These are phyloP conservation scores for Epicauta chinensis DNA, from an alignment of 1,140 invertebrate species.

Conservation along the genomic window DNA sequence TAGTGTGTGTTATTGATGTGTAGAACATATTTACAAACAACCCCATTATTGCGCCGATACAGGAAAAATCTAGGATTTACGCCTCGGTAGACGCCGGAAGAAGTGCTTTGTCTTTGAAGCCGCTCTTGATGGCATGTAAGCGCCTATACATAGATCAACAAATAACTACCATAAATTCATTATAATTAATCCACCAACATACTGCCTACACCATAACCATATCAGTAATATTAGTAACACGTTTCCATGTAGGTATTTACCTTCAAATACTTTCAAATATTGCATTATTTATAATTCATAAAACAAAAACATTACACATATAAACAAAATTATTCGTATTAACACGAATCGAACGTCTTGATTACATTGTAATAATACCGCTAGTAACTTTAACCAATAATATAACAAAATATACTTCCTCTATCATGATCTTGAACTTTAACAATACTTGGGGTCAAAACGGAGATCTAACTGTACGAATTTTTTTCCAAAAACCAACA, in stretches of 20 bases:
- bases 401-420: slow-evolving; percentile 7
- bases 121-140: slow-evolving; percentile 20
- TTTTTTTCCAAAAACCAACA: too few relatives aligned
- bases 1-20: too few relatives aligned
- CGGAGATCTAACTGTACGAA: slow-evolving; percentile 3
- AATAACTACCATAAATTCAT: neutral
- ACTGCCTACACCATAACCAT: neutral
- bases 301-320: neutral
- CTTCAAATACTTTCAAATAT: neutral
- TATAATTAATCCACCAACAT: slow-evolving; percentile 7
- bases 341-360: too few relatives aligned
- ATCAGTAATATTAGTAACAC: neutral
- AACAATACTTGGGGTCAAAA: neutral
- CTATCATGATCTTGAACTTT: slow-evolving; percentile 10
- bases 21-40: neutral
- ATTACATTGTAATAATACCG: too few relatives aligned
- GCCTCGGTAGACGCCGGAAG: slow-evolving; percentile 15
- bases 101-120: slow-evolving; percentile 19
- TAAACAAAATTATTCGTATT: too few relatives aligned
- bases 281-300: neutral
- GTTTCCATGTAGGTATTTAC: neutral
- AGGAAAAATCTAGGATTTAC: slow-evolving; percentile 11
- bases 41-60: neutral
- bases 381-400: too few relatives aligned
- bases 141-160: neutral